phyloP scores from a whole-genome alignment of 2,113 vertebrate species.

The Pseudonaja textilis region DNA sequence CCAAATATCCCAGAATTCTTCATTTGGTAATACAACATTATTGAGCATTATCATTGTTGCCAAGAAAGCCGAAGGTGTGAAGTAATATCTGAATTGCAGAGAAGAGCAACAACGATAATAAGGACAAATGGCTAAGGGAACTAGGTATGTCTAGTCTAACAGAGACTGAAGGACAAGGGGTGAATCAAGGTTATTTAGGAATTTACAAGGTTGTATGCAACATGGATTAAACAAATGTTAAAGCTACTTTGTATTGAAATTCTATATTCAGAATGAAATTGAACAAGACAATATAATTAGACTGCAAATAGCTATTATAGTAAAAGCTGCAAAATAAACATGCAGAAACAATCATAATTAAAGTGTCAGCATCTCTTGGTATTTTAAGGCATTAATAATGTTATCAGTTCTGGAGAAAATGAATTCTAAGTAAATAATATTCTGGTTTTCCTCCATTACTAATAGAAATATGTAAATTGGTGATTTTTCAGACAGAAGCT shows the following conservation, averaged over 20 bases:
- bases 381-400: not conserved
- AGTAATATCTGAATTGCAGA: too few relatives aligned
- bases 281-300: slow-evolving; percentile 1
- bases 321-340: not conserved
- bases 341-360: not conserved
- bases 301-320: not conserved
- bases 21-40: not conserved
- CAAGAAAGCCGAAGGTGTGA: not conserved
- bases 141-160: too few relatives aligned
- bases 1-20: too few relatives aligned
- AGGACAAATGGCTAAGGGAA: too few relatives aligned
- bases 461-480: not conserved
- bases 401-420: not conserved
- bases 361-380: not conserved
- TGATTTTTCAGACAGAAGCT: not conserved
- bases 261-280: not conserved
- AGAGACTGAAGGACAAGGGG: too few relatives aligned
- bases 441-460: not conserved
- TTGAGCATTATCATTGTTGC: too few relatives aligned
- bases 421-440: not conserved
- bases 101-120: too few relatives aligned
- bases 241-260: not conserved
- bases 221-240: not conserved
- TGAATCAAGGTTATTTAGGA: not conserved
- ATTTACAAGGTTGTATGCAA: not conserved